Percentiles rank a stretch among this genome's conserved stretches.
Evolutionary conservation across 2,888 invertebrate genomes (phyloP).

Genomic region (Limnephilus rhombicus): DNA sequence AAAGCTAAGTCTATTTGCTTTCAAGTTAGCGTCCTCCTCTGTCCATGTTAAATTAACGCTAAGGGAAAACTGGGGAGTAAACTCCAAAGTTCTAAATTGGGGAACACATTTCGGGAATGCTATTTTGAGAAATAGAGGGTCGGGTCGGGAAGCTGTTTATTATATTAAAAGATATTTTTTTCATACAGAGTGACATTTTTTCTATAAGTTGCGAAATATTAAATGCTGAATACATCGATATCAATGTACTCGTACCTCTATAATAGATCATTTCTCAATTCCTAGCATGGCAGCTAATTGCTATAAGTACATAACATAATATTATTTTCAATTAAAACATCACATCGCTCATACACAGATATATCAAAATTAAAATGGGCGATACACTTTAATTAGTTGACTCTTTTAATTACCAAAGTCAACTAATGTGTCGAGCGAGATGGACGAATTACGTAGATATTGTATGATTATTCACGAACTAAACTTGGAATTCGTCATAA

Average conservation of each 20-base stretch:
- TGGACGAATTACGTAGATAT: background rate
- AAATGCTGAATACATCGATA: too few relatives aligned
- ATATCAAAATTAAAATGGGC: constrained; percentile 13
- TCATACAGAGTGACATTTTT: too few relatives aligned
- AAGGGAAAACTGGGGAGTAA: background rate
- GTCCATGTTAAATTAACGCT: background rate
- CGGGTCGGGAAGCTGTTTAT: background rate
- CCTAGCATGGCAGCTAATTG: too few relatives aligned
- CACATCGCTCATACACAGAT: too few relatives aligned
- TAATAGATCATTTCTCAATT: too few relatives aligned
- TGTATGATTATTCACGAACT: background rate
- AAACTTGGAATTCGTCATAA: background rate
- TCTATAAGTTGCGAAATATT: too few relatives aligned
- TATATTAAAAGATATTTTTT: background rate
- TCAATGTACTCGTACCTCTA: too few relatives aligned
- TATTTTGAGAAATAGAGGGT: background rate
- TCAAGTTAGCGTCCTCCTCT: background rate
- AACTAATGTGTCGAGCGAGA: constrained; percentile 18
- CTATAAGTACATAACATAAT: too few relatives aligned
- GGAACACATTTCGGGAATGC: background rate
- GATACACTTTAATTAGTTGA: constrained; percentile 26
- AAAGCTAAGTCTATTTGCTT: background rate
- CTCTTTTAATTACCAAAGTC: constrained; percentile 33
- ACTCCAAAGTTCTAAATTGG: background rate
- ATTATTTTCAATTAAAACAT: too few relatives aligned